Percentiles rank a stretch among this genome's conserved stretches.
Conservation (phyloP, 2,113 vertebrate species). For the Chiloscyllium plagiosum region DNA sequence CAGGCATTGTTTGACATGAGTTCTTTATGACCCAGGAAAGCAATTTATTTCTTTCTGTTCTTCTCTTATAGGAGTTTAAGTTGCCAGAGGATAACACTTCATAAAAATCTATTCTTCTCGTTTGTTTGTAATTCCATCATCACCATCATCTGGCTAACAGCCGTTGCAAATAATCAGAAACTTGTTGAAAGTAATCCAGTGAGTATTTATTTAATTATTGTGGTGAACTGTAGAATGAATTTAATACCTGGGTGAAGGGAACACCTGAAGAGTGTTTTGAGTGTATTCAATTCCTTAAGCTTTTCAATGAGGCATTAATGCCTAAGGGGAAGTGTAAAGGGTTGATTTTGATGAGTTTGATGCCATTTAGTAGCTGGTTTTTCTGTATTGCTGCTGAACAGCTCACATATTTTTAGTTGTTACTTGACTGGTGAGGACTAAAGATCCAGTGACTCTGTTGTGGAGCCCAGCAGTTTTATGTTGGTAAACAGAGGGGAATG, state of each 20-base stretch:
- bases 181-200: slow-evolving; percentile 85
- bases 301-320: not conserved
- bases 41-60: slow-evolving; percentile 35
- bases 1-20: not conserved
- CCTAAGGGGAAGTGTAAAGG: not conserved
- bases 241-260: not conserved
- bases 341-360: not conserved
- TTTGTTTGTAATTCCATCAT: slow-evolving; percentile 89
- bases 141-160: slow-evolving; percentile 82
- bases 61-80: slow-evolving; percentile 78
- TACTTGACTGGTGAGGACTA: not conserved
- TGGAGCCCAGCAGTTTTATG: not conserved
- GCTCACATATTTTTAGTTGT: not conserved
- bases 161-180: slow-evolving; percentile 83
- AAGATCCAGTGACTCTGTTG: not conserved
- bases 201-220: slow-evolving; percentile 50
- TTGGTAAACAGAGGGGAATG: not conserved
- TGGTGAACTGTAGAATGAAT: not conserved
- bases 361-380: not conserved
- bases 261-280: too few relatives aligned
- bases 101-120: slow-evolving; percentile 97
- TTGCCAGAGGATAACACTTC: slow-evolving; percentile 95
- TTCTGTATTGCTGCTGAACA: not conserved
- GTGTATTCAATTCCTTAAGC: not conserved
- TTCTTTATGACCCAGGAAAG: not conserved